Evolutionary conservation across 1,140 invertebrate species (phyloP), one percentile per base, ranked within the genome.

Genomic region (Drosophila murphyi): DNA sequence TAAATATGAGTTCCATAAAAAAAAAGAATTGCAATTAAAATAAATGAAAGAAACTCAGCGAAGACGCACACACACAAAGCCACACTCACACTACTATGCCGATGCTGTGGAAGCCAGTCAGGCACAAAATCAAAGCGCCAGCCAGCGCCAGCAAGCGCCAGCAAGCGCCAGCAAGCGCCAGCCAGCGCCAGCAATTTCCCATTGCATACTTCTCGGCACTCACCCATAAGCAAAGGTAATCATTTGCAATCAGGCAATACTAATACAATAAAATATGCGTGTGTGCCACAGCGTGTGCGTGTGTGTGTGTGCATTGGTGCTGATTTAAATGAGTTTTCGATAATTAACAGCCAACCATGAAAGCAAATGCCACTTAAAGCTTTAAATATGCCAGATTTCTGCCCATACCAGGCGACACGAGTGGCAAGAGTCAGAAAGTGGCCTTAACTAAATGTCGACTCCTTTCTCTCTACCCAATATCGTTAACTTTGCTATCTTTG

Each of bases 1-100:
- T 87, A 87, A 82, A 87, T 87, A 87, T 80, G 83, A 88, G 78
- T 87, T 87, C 88, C 79, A 88, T 87, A 88, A 72, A 60, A 83
- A 82, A 87, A 88, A 88, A 43, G 8, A 43, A 43, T 43, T 88
- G 83, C 83, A 87, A 87, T 87, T 87, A 87, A 87, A 87, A 87
- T 77, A 83, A 82, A 83, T 77, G 72, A 65, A 80, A 71, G 76
- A 55, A 70, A 57, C 62, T 67, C 56, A 37, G 35, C 72, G 69
- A 82, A 82, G 80, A 82, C 61, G 41, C 45, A 59, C 43, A 39
- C 37, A 59, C 60, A 70, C 29, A 47, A 8, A 64, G 41, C 20
- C 7, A 32, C 12, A 52, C 43, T 57, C 28, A 45, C 32, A 34
- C 20, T 8, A 12, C 28, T 6, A 20, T 6, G 45, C 6, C 3